Percentiles rank a stretch among this genome's conserved stretches.
phyloP scores from a whole-genome alignment of 1,140 invertebrate species.

The Eumaeus atala region DNA sequence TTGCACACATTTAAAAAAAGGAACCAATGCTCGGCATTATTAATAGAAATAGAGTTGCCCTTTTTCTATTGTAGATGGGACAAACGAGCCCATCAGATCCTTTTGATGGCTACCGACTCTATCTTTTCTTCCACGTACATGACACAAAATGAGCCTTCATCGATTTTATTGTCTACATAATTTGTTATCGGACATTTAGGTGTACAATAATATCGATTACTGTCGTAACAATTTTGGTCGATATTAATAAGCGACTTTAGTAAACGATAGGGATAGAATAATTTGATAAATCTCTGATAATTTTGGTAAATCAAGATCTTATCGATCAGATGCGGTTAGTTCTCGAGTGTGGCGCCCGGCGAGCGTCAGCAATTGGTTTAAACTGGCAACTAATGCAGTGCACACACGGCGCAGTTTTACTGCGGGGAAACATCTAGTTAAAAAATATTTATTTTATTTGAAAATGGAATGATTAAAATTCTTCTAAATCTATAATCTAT shows the following conservation, averaged over 20 bases:
- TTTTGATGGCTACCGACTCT: too few relatives aligned
- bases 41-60: too few relatives aligned
- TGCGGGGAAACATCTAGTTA: too few relatives aligned
- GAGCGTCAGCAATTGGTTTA: conserved; percentile 16
- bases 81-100: too few relatives aligned
- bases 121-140: too few relatives aligned
- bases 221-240: not conserved
- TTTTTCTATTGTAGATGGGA: too few relatives aligned
- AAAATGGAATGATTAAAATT: too few relatives aligned
- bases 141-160: not conserved
- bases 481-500: too few relatives aligned
- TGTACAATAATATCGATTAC: not conserved
- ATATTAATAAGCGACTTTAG: conserved; percentile 1
- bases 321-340: conserved; percentile 20
- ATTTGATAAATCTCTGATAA: conserved; percentile 12
- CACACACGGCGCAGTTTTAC: too few relatives aligned
- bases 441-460: too few relatives aligned
- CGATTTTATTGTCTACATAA: not conserved
- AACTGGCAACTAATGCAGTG: conserved; percentile 6
- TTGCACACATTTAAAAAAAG: too few relatives aligned
- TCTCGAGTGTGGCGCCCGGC: conserved; percentile 37
- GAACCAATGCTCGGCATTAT: too few relatives aligned
- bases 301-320: conserved; percentile 18
- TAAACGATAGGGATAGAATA: conserved; percentile 11
- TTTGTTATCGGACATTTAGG: not conserved